Conservation (phyloP, 2,113 vertebrate genomes). For the Thymallus thymallus region DNA sequence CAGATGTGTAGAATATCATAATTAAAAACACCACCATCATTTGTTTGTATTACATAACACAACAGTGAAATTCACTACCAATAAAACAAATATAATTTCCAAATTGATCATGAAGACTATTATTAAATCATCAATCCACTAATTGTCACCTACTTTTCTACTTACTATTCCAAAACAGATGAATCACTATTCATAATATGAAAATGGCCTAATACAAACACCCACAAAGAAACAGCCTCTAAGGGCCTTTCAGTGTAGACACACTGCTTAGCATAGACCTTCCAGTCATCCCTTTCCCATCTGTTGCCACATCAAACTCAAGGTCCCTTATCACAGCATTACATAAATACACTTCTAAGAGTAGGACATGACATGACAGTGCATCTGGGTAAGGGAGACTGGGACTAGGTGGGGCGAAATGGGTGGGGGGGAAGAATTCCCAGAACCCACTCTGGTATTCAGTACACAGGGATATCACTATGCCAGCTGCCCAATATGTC, state of each 20-base stretch:
- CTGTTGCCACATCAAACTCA: constrained; percentile 54
- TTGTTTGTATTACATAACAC: too few species aligned
- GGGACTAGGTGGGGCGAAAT: constrained; percentile 16
- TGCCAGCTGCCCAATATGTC: constrained; percentile 36
- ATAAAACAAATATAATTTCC: not conserved
- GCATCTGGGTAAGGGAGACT: constrained; percentile 33
- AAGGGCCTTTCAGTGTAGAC: not conserved
- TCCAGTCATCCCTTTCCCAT: constrained; percentile 50
- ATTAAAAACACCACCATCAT: not conserved
- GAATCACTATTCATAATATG: too few species aligned
- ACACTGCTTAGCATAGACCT: not conserved
- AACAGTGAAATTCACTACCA: not conserved
- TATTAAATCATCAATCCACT: too few species aligned
- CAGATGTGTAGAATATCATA: too few species aligned
- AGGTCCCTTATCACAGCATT: constrained; percentile 56
- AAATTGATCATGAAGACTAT: too few species aligned
- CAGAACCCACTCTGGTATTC: constrained; percentile 39
- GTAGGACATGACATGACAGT: constrained; percentile 39
- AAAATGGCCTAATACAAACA: too few species aligned
- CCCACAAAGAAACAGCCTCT: too few species aligned
- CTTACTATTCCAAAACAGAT: too few species aligned
- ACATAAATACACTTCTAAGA: constrained; percentile 30
- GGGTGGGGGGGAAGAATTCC: constrained; percentile 24
- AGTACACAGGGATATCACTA: constrained; percentile 34
- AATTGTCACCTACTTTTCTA: too few species aligned